A percentile compares a stretch with the other conserved stretches of the same genome.
phyloP scores from a whole-genome alignment of 2,888 invertebrate species.

The Palloptera scutellata region DNA sequence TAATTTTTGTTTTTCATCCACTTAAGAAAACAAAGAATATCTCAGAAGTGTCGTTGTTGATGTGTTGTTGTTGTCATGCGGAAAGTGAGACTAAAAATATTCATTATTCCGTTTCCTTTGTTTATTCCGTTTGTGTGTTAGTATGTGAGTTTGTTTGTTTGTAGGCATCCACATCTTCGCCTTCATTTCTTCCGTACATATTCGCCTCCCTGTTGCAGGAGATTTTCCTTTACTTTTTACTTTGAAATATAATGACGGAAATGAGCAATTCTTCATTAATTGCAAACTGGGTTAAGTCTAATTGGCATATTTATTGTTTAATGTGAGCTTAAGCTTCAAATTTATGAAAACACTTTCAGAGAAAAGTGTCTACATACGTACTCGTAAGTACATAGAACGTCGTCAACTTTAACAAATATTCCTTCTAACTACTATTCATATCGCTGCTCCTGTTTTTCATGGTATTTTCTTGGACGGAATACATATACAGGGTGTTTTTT shows the following conservation, averaged over 20 bases:
- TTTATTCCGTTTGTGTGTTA: not conserved
- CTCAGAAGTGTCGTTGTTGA: not conserved
- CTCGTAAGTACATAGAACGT: not conserved
- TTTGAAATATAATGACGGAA: not conserved
- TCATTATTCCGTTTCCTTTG: not conserved
- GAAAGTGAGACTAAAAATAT: not conserved
- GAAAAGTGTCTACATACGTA: not conserved
- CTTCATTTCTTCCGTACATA: not conserved
- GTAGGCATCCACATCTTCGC: not conserved
- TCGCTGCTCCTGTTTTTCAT: too few species aligned
- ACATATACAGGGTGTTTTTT: too few species aligned
- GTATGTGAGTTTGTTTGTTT: not conserved
- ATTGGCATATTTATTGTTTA: slow-evolving; percentile 48
- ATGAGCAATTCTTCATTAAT: slow-evolving; percentile 38
- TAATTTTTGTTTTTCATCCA: too few species aligned
- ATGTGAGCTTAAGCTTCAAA: slow-evolving; percentile 20
- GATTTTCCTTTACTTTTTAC: not conserved
- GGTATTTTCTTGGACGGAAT: too few species aligned
- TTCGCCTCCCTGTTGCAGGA: not conserved
- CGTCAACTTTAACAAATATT: too few species aligned
- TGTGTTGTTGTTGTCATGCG: not conserved
- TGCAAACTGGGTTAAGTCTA: slow-evolving; percentile 59
- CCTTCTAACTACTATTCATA: too few species aligned
- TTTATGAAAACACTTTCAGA: not conserved
- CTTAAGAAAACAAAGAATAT: not conserved